Conservation (phyloP, 2,797 vertebrate species). For the Todus mexicanus region DNA sequence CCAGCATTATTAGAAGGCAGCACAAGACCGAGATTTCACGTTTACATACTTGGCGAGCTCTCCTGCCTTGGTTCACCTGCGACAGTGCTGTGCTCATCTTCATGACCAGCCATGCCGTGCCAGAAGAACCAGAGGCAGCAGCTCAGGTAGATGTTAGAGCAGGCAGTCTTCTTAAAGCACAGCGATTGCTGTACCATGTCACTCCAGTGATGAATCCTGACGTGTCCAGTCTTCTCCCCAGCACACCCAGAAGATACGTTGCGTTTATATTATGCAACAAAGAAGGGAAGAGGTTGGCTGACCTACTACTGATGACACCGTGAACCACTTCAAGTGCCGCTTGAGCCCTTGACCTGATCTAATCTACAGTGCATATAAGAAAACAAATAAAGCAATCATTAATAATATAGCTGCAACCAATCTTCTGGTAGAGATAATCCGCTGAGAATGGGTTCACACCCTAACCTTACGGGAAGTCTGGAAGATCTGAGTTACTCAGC, state of each 20-base stretch:
- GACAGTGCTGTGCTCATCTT: not conserved
- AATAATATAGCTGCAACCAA: not conserved
- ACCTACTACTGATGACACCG: not conserved
- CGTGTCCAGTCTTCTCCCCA: not conserved
- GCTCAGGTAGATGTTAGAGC: not conserved
- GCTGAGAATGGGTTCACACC: not conserved
- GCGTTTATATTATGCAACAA: not conserved
- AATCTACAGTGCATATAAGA: not conserved
- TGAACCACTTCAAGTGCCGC: not conserved
- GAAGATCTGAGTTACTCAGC: not conserved
- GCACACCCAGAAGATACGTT: rapidly evolving
- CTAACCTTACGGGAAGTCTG: not conserved
- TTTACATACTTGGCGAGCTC: not conserved
- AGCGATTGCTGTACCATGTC: not conserved
- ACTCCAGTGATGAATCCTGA: not conserved
- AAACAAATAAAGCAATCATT: not conserved
- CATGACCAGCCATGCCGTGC: rapidly evolving
- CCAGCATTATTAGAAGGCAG: not conserved
- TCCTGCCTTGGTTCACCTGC: not conserved
- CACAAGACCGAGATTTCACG: not conserved
- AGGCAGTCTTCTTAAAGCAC: not conserved
- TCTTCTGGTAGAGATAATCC: not conserved
- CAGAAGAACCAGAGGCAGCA: not conserved
- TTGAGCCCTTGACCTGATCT: not conserved
- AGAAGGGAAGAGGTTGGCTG: not conserved